These are phyloP conservation scores for Karalla daura DNA, from an alignment of 2,797 vertebrate genomes.

Conservation along the genomic window DNA sequence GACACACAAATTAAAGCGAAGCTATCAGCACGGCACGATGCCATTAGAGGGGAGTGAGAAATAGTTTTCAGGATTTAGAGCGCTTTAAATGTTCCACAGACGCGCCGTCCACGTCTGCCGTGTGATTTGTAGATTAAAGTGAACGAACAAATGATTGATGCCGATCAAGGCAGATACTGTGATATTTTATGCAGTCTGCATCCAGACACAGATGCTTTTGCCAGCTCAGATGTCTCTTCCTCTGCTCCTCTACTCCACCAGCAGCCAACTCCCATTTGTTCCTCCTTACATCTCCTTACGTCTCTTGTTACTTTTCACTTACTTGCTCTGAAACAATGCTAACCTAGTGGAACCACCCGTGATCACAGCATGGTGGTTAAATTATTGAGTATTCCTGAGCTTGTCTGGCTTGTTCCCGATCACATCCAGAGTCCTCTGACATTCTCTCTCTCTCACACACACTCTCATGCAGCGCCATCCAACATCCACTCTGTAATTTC, in stretches of 20 bases:
- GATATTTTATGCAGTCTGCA: not conserved
- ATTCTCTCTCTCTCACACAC: not conserved
- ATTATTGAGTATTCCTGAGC: conserved; percentile 24
- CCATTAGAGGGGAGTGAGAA: too few species aligned
- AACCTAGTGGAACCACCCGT: conserved; percentile 17
- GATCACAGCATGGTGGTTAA: conserved; percentile 25
- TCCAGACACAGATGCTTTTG: not conserved
- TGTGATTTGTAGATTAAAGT: too few species aligned
- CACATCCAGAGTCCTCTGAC: conserved; percentile 15
- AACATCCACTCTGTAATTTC: conserved; percentile 19
- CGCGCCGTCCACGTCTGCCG: too few species aligned
- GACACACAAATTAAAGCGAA: too few species aligned
- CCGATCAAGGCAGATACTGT: not conserved
- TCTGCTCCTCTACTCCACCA: not conserved
- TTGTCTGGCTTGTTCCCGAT: conserved; percentile 6
- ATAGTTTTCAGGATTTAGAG: too few species aligned
- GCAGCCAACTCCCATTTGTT: not conserved
- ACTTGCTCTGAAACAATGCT: not conserved
- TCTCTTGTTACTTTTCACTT: conserved; percentile 10
- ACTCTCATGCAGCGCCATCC: conserved; percentile 20
- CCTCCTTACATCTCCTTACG: not conserved
- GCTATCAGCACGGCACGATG: too few species aligned
- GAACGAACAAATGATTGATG: too few species aligned
- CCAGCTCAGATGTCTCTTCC: not conserved
- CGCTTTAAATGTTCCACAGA: not conserved